phyloP scores from a whole-genome alignment of 2,113 vertebrate species.

The Marmota monax region DNA sequence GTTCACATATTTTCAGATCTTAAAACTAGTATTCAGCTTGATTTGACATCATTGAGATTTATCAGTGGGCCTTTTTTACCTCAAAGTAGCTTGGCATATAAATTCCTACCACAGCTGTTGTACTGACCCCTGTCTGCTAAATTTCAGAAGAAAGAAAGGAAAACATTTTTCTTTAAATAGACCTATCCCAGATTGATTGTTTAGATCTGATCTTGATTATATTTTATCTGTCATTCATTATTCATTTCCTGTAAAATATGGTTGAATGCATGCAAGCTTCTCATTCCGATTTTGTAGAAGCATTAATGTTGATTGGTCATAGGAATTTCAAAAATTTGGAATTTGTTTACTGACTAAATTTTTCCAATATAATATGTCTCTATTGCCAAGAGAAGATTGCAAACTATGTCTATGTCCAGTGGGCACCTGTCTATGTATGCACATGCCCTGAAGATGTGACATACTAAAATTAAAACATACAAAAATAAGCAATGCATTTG shows the following conservation, averaged over 20 bases:
- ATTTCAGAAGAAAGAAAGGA: slow-evolving; percentile 49
- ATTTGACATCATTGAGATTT: slow-evolving; percentile 14
- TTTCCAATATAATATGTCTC: neutral
- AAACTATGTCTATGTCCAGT: neutral
- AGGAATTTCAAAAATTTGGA: slow-evolving; percentile 82
- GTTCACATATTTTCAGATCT: slow-evolving; percentile 49
- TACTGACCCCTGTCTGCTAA: neutral
- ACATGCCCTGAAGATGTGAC: neutral
- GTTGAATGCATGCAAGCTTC: slow-evolving; percentile 83
- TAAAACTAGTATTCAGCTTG: neutral
- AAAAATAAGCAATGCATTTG: slow-evolving; percentile 55
- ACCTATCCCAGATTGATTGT: slow-evolving; percentile 82
- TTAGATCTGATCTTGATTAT: slow-evolving; percentile 77
- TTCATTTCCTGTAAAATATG: slow-evolving; percentile 82
- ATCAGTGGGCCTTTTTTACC: neutral
- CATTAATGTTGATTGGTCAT: slow-evolving; percentile 78
- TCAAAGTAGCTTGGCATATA: neutral
- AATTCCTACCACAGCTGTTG: neutral
- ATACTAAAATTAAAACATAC: neutral
- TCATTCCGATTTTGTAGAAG: slow-evolving; percentile 83
- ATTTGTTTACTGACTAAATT: slow-evolving; percentile 35
- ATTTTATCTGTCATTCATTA: slow-evolving; percentile 76
- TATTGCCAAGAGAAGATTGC: neutral
- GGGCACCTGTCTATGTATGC: neutral
- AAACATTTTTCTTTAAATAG: slow-evolving; percentile 24